These are phyloP conservation scores for Carollia perspicillata DNA, from an alignment of 2,113 vertebrate genomes.

Conservation along the genomic window DNA sequence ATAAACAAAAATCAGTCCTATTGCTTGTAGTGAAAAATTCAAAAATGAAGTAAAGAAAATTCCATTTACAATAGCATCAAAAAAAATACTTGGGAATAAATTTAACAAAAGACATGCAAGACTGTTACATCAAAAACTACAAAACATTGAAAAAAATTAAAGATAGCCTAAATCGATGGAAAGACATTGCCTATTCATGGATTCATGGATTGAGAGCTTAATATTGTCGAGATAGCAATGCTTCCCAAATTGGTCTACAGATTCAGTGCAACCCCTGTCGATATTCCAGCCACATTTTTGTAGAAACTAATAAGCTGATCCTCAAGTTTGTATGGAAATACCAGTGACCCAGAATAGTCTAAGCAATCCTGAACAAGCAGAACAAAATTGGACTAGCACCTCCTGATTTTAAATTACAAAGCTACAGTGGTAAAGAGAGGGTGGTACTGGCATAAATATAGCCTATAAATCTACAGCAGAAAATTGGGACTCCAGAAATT, in stretches of 20 bases:
- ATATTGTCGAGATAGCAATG: background rate
- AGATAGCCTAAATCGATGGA: background rate
- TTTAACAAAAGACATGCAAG: background rate
- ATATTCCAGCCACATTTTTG: background rate
- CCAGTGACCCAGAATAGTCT: background rate
- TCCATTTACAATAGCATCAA: background rate
- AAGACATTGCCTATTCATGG: background rate
- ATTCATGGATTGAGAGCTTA: background rate
- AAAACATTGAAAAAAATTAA: background rate
- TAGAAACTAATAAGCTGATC: background rate
- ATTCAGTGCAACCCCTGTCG: background rate
- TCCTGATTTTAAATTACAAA: background rate
- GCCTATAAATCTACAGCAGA: background rate
- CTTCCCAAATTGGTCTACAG: background rate
- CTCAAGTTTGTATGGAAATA: background rate
- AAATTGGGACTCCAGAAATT: background rate
- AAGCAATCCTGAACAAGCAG: background rate
- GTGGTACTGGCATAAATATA: background rate
- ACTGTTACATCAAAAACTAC: background rate
- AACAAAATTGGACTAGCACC: background rate
- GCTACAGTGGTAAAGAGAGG: background rate
- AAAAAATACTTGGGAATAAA: background rate
- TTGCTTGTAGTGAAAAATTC: background rate
- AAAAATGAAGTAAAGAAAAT: background rate
- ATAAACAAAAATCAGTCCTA: background rate